Evolutionary conservation across 2,113 vertebrate species (phyloP).

Genomic region (Dipodomys ordii): DNA sequence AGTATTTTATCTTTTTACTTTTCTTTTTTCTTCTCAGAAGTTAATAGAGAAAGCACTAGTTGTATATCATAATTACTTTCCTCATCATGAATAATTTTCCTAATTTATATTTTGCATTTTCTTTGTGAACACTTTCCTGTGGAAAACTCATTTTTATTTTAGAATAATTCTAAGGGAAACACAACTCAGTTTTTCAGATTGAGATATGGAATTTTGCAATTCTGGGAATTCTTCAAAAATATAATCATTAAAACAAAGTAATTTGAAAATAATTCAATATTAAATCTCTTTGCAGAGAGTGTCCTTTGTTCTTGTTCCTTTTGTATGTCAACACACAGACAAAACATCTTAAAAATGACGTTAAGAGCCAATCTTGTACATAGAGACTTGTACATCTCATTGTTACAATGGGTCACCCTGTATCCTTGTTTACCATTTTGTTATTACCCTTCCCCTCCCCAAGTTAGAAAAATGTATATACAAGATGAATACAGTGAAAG

Average conservation of each 20-base stretch:
- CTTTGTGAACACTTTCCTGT: neutral
- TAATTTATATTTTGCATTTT: neutral
- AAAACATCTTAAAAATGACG: neutral
- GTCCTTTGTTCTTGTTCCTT: neutral
- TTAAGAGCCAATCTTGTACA: neutral
- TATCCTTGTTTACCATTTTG: too few species aligned
- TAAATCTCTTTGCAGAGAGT: neutral
- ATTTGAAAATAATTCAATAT: neutral
- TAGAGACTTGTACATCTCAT: too few species aligned
- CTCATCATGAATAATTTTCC: neutral
- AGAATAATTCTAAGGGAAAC: neutral
- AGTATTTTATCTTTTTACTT: neutral
- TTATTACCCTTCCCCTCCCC: too few species aligned
- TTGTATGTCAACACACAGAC: neutral
- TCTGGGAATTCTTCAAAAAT: neutral
- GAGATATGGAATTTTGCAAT: neutral
- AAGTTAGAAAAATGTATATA: too few species aligned
- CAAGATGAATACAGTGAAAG: too few species aligned
- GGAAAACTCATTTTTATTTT: neutral
- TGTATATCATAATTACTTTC: neutral
- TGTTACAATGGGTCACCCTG: too few species aligned
- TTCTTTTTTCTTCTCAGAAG: neutral
- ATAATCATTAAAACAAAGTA: fast-evolving
- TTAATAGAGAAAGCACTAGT: neutral
- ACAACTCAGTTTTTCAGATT: neutral